These are phyloP conservation scores for Pteronotus mesoamericanus DNA, from an alignment of 2,797 vertebrate species.

Conservation along the genomic window DNA sequence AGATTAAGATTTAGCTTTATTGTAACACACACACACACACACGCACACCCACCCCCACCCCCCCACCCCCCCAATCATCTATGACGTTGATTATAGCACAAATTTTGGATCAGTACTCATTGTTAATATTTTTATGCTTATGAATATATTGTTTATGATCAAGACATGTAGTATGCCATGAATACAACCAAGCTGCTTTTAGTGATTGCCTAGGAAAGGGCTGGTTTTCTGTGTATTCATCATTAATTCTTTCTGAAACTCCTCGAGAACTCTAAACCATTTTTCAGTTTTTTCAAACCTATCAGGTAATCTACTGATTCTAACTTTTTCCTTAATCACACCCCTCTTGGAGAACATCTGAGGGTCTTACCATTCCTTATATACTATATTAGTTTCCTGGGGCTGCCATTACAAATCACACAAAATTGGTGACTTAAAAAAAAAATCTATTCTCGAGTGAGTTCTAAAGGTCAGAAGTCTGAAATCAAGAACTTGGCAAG, in stretches of 20 bases:
- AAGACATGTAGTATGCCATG: not conserved
- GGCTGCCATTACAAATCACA: not conserved
- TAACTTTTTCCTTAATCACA: not conserved
- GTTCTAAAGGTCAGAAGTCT: not conserved
- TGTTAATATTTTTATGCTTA: not conserved
- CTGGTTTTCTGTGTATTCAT: not conserved
- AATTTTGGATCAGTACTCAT: not conserved
- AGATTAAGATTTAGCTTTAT: conserved; percentile 8
- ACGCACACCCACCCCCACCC: too few species aligned
- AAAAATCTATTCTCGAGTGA: not conserved
- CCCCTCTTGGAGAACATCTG: not conserved
- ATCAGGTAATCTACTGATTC: not conserved
- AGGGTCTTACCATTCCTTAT: not conserved
- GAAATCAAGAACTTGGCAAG: not conserved
- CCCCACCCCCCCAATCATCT: not conserved
- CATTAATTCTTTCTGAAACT: not conserved
- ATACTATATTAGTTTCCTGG: not conserved
- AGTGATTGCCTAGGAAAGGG: not conserved
- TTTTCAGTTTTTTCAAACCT: not conserved
- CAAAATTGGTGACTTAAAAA: not conserved
- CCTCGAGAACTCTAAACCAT: not conserved
- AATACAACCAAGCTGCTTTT: not conserved
- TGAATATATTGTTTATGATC: not conserved
- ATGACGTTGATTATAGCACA: not conserved
- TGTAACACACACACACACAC: not conserved